Base-by-base conservation (phyloP, 1,140 invertebrate species). In the Orchesella cincta region DNA sequence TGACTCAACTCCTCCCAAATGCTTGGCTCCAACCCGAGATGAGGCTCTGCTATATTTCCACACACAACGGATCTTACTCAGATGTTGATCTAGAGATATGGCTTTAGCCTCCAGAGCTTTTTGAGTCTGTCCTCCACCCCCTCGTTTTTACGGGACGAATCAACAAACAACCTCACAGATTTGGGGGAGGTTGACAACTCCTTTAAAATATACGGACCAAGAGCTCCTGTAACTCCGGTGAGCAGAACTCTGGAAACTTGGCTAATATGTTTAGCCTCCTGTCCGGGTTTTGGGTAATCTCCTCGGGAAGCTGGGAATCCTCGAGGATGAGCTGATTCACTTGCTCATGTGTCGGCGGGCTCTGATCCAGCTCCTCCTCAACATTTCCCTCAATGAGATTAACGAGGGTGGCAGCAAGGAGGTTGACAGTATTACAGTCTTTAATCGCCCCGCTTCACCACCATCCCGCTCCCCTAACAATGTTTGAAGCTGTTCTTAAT, bases 121-220 rank as follows among this genome's bases (percentile, higher is more conserved):
- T 26, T 28, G 1, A 73, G 28, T 39, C 71, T 14, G 8, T 73
- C 71, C 23, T 23, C 12, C 5, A 23, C 35, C n/a, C 1, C n/a
- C n/a, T n/a, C 16, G 1, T 8, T 8, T 46, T 73, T 73, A 29
- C 23, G 3, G 34, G 35, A 5, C 71, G 34, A n/a, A 73, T 73
- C 2, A 73, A 16, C 71, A 73, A 26, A 39, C 36, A 51, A 73
- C 29, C 26, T 73, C 28, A 12, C 1, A 28, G 28, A 73, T 51
- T 28, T 36, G 39, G 1, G 71, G 71, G 2, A 46, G 2, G 3
- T 73, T 36, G 23, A 28, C 3, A 73, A 20, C 26, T 73, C 71
- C 3, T 73, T 23, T 46, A 73, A 18, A 29, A 73, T 29, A 31
- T 73, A 73, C 2, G 71, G 71, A 2, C 71, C 71, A 2, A 73